Evolutionary conservation across 1,140 invertebrate species (phyloP), one percentile per base, ranked within the genome.

Genomic region (Drosophila bocqueti): DNA sequence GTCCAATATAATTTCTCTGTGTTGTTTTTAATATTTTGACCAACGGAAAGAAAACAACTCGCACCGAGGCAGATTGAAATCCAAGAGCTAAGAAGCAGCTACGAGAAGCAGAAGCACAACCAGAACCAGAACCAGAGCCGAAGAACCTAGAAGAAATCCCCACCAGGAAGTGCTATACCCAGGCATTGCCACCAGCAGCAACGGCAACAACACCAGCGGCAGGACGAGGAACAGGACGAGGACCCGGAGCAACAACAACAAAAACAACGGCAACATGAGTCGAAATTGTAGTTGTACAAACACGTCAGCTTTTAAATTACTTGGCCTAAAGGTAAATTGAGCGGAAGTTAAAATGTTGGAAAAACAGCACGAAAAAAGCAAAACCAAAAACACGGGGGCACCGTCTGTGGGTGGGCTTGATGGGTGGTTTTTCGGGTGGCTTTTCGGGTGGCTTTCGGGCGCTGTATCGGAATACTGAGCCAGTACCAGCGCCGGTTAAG

Each of bases 231-330:
- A 13, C 65, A 45, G 21, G 15, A 57, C 40, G 34, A 58, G 21
- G 46, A 69, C 54, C 36, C 54, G 31, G 13, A 49, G 18, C 26
- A 52, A 42, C 18, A 38, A 42, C 57, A 59, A 21, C 54, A 68
- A 74, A 63, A 66, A 82, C 85, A 89, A 85, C 85, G 76, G 81
- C 87, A 90, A 89, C 85, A 90, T 89, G 85, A 90, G 85, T 85
- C 85, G 78, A 90, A 89, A 90, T 89, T 89, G 86, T 91, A 90
- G 86, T 90, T 90, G 85, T 90, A 91, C 81, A 90, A 90, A 90
- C 85, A 90, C 85, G 85, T 90, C 85, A 90, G 85, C 85, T 90
- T 91, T 90, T 91, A 90, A 90, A 90, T 90, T 90, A 91, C 85
- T 90, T 90, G 85, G 85, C 85, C 85, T 90, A 90, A 90, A 90